These are phyloP conservation scores for Heliconius hewitsoni DNA, from an alignment of 1,140 invertebrate genomes.

Conservation along the genomic window DNA sequence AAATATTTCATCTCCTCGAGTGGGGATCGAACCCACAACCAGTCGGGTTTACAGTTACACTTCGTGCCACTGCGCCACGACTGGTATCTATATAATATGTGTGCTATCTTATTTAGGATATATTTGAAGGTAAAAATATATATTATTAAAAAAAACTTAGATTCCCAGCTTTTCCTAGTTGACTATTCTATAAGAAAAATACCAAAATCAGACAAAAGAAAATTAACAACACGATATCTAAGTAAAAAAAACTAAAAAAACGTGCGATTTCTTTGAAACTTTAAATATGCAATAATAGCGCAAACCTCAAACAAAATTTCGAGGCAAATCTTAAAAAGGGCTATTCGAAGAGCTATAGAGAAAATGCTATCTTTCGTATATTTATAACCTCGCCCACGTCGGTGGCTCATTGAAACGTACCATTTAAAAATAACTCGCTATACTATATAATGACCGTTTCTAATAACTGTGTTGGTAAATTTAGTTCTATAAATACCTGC, in stretches of 20 bases:
- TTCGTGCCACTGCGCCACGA: no score
- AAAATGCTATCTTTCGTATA: constrained; percentile 36
- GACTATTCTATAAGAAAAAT: not conserved
- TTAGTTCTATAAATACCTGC: constrained; percentile 14
- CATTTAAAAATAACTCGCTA: constrained; percentile 32
- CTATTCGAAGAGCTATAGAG: constrained; percentile 39
- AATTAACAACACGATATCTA: not conserved
- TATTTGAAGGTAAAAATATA: no score
- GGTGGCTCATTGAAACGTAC: constrained; percentile 34
- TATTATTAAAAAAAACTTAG: no score
- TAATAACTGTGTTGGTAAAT: constrained; percentile 22
- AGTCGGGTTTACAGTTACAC: no score
- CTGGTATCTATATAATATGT: not conserved
- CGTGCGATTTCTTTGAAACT: constrained; percentile 1
- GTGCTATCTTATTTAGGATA: not conserved
- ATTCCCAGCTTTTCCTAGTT: no score
- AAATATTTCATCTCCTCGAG: no score
- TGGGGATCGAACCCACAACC: no score
- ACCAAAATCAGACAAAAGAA: not conserved
- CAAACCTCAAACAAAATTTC: constrained; percentile 33
- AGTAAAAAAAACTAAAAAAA: not conserved
- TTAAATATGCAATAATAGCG: constrained; percentile 36
- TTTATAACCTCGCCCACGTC: constrained; percentile 34
- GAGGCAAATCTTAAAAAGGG: constrained; percentile 45
- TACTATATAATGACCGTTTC: constrained; percentile 24